Evolutionary conservation across 2,113 vertebrate species (phyloP), one percentile per base, ranked within the genome.

Genomic region (Camarhynchus parvulus): DNA sequence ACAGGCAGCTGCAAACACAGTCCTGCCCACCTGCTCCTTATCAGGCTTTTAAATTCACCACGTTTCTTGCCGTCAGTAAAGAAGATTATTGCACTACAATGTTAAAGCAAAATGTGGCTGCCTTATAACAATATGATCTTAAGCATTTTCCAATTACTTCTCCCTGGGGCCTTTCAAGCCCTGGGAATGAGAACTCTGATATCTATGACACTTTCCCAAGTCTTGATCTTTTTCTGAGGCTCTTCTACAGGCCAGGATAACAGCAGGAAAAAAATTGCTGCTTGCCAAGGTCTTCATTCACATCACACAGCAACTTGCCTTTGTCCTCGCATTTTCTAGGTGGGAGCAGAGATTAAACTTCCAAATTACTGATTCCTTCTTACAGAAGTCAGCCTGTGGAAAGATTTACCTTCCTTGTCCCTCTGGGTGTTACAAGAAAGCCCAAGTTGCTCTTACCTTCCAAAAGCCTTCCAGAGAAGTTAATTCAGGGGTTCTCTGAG

Each of bases 81-180:
- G 56, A 95, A 93, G 56, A 95, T 96, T 95, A 94, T 78, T 95
- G 33, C 35, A 56, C 31, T 58, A 18, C 77, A 82, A 96, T 89
- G 92, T 31, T 44, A 74, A 69, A 94, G 63, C 50, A 87, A 86
- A 91, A 67, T n/a, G 74, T 39, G 46, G 55, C 85, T 61, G 92
- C 80, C 94, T 92, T 49, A 13, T 23, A 91, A 64, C 74, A 89
- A 83, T 73, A 86, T 89, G 11, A 49, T 41, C 82, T 61, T 28
- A 87, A 90, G 56, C 37, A n/a, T 75, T 90, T 84, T 63, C 68
- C 77, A 81, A 31, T 81, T 93, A 75, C 69, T 87, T 59, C 30
- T 85, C 70, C 78, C 82, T 24, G 23, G 8, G 15, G 47, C 61
- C 30, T 64, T 67, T 22, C 75, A 66, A 50, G 70, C 41, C 58